Percentiles rank a stretch among this genome's conserved stretches.
Evolutionary conservation across 2,888 invertebrate species (phyloP).

Genomic region (Thumatha senex): DNA sequence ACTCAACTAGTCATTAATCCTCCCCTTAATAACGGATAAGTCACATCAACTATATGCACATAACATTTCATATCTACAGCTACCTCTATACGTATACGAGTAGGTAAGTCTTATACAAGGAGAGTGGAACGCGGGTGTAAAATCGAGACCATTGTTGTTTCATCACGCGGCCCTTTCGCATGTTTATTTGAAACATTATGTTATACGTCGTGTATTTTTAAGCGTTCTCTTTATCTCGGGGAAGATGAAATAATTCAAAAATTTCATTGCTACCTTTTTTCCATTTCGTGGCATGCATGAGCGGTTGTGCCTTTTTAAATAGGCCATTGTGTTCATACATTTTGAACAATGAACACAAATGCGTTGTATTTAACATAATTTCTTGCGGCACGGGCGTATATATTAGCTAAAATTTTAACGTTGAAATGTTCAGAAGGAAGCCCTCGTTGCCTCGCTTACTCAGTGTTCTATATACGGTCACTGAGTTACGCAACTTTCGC

Average conservation of each 20-base stretch:
- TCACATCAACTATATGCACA: slow-evolving; percentile 28
- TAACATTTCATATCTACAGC: slow-evolving; percentile 2
- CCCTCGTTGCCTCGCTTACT: too few relatives aligned
- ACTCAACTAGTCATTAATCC: slow-evolving; percentile 16
- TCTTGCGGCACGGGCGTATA: not conserved
- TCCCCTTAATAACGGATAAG: slow-evolving; percentile 33
- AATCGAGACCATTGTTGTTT: slow-evolving; percentile 41
- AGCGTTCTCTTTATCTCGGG: slow-evolving; percentile 26
- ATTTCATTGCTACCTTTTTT: slow-evolving; percentile 1
- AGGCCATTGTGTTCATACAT: slow-evolving; percentile 4
- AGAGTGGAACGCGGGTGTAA: slow-evolving; percentile 26
- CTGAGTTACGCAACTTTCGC: too few relatives aligned
- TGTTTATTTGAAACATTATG: slow-evolving; percentile 46
- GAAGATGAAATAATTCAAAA: slow-evolving; percentile 18
- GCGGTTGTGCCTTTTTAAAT: slow-evolving; percentile 3
- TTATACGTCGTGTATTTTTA: slow-evolving; percentile 43
- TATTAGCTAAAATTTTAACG: too few relatives aligned
- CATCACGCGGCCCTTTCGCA: slow-evolving; percentile 42
- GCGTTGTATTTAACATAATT: not conserved
- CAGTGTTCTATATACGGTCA: too few relatives aligned
- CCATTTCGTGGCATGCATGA: slow-evolving; percentile 11
- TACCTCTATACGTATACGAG: slow-evolving; percentile 2
- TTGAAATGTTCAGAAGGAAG: too few relatives aligned
- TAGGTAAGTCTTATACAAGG: too few relatives aligned
- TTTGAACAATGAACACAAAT: slow-evolving; percentile 1